Evolutionary conservation across 2,888 invertebrate species (phyloP).

Genomic region (Thysanoteuthis rhombus): DNA sequence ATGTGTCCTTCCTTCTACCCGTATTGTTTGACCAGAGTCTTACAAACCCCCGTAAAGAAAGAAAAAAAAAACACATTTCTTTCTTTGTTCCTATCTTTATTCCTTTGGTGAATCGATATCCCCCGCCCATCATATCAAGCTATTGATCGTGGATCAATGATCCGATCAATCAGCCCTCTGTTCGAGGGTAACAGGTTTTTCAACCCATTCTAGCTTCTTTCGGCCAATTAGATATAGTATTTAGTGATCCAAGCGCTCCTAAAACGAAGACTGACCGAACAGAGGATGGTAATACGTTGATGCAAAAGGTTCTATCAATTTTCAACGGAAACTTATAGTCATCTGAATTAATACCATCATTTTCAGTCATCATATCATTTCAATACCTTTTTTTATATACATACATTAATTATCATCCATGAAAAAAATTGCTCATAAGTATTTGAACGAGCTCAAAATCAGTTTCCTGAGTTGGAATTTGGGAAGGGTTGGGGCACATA

Average conservation of each 20-base stretch:
- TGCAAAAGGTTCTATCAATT: too few species aligned
- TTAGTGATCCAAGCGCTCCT: neutral
- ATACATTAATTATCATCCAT: too few species aligned
- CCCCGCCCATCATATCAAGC: neutral
- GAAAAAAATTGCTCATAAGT: too few species aligned
- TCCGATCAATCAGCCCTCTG: neutral
- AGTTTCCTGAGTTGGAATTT: too few species aligned
- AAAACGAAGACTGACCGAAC: neutral
- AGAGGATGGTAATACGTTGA: neutral
- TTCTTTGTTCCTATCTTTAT: neutral
- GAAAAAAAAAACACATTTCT: too few species aligned
- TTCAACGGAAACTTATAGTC: neutral
- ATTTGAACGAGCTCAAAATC: too few species aligned
- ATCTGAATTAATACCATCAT: neutral
- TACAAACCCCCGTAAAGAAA: neutral
- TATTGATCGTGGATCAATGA: neutral
- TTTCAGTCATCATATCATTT: too few species aligned
- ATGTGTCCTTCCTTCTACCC: neutral
- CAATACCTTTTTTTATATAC: too few species aligned
- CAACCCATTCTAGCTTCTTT: neutral
- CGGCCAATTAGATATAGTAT: neutral
- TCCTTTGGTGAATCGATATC: neutral
- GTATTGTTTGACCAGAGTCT: neutral
- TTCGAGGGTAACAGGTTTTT: neutral
- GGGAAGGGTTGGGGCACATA: too few species aligned